phyloP scores from a whole-genome alignment of 2,888 invertebrate species.

The Rutpela maculata region DNA sequence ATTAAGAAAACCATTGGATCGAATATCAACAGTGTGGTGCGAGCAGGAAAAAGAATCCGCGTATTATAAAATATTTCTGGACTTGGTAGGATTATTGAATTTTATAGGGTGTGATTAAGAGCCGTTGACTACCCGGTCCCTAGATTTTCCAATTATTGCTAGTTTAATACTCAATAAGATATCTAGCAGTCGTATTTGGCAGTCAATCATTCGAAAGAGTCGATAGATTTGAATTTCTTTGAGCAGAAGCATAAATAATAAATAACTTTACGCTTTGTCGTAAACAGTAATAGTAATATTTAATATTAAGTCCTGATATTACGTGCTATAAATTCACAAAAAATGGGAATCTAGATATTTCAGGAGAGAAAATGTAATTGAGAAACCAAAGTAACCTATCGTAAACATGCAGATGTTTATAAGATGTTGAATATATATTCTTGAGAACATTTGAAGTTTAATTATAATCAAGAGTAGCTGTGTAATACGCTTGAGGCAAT shows the following conservation, averaged over 20 bases:
- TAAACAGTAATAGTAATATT: too few relatives aligned
- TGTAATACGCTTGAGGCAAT: too few relatives aligned
- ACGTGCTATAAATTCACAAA: too few relatives aligned
- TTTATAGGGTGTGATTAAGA: neutral
- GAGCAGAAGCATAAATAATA: neutral
- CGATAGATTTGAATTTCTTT: neutral
- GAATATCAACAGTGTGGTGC: conserved; percentile 9
- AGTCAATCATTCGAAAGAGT: neutral
- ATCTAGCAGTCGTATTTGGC: neutral
- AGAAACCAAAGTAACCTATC: too few relatives aligned
- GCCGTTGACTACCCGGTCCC: neutral
- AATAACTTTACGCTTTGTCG: too few relatives aligned
- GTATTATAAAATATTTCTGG: conserved; percentile 14
- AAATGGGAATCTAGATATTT: too few relatives aligned
- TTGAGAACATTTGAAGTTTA: too few relatives aligned
- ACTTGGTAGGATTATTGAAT: neutral
- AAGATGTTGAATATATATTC: too few relatives aligned
- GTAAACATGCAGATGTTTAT: too few relatives aligned
- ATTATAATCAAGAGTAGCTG: too few relatives aligned
- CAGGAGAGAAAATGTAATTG: too few relatives aligned
- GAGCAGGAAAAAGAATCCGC: conserved; percentile 8
- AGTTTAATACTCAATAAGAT: neutral
- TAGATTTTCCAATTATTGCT: neutral
- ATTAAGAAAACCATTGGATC: conserved; percentile 28
- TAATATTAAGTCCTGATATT: too few relatives aligned